Base-by-base conservation (phyloP, 1,140 invertebrate genomes). In the Hyposmocoma kahamanoa region DNA sequence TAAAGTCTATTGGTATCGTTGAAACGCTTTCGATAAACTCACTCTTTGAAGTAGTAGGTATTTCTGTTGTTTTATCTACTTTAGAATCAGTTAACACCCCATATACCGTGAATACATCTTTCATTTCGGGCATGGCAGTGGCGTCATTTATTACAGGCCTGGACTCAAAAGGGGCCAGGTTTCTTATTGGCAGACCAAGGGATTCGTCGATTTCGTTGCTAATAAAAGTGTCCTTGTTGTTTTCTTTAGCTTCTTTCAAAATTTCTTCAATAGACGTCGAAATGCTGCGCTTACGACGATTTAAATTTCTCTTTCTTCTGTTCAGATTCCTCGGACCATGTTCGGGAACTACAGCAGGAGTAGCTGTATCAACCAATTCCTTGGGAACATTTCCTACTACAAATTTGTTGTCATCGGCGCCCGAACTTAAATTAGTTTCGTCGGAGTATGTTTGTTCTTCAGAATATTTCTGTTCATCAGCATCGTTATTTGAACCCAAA, bases 341-440 rank as follows among this genome's bases (percentile, higher is more conserved):
- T 67, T 90, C 89, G 8, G 88, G 89, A 17, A 90, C 88, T 17
- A 87, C 81, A 15, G 83, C 87, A 1, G 89, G 88, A 8, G 88
- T 90, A 34, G 79, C 85, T 38, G 87, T 78, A 47, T 88, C 84
- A 22, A 78, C 64, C 30, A 87, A 53, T 53, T 89, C 87, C 61
- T 88, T 87, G 10, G 87, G 87, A 36, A 88, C 72, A 63, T 84
- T 88, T 8, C 88, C 89, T n/a, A 89, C 88, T 1, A 89, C 88
- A 65, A 89, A 89, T 61, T 88, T 84, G 59, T 80, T 85, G 21
- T 84, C 70, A 32, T 47, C 66, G 38, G 53, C 54, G 30, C 59
- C 68, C 21, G 46, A 50, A 46, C 66, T 57, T 17, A 43, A 57
- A 39, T 53, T 68, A 28, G 58, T 65, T 48, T 76, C 67, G 30